A percentile compares a stretch with the other conserved stretches of the same genome.
Conservation (phyloP, 2,797 vertebrate species). For the Mycteria americana region DNA sequence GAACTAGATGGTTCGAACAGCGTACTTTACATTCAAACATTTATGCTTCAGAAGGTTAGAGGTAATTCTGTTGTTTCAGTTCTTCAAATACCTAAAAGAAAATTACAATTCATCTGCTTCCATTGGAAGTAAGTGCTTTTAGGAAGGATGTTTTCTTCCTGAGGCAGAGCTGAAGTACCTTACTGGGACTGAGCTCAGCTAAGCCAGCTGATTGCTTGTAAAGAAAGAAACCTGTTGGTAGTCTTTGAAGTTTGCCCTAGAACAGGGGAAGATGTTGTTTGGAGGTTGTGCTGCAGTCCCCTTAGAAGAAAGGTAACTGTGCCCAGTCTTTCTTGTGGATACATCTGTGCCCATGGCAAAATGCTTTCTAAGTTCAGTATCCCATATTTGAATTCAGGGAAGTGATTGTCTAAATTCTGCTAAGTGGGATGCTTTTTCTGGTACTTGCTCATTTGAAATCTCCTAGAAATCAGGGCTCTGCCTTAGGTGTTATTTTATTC, state of each 20-base stretch:
- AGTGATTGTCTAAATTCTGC: not conserved
- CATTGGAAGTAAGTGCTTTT: not conserved
- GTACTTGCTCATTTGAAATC: not conserved
- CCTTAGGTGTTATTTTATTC: not conserved
- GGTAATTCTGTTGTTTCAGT: not conserved
- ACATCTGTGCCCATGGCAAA: not conserved
- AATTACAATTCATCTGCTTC: not conserved
- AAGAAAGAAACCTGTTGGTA: not conserved
- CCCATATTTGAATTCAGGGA: not conserved
- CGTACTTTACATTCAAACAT: not conserved
- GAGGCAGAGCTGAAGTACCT: not conserved
- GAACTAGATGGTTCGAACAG: not conserved
- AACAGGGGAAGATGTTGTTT: not conserved
- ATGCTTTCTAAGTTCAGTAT: not conserved
- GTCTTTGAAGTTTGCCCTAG: not conserved
- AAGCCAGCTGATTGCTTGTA: not conserved
- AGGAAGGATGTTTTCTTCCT: not conserved
- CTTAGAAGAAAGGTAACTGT: not conserved
- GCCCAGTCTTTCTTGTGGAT: not conserved
- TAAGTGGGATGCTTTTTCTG: not conserved
- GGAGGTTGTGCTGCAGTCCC: not conserved
- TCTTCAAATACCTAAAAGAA: not conserved
- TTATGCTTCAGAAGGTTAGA: not conserved
- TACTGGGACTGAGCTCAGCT: not conserved
- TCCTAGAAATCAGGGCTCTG: not conserved